Percentiles rank a stretch among this genome's conserved stretches.
Conservation (phyloP, 2,797 vertebrate genomes). For the Microcaecilia unicolor region DNA sequence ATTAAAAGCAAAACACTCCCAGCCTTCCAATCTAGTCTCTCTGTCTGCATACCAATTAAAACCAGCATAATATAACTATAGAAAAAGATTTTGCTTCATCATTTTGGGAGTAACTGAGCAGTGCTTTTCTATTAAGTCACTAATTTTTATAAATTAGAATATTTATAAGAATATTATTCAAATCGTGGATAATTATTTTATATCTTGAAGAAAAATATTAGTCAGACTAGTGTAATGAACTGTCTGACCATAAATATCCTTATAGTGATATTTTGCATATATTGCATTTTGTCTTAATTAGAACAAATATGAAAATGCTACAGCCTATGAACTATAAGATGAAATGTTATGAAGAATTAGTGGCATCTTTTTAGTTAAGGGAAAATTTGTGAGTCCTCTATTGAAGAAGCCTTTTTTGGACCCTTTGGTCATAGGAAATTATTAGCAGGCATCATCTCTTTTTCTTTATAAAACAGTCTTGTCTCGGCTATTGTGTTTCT, state of each 20-base stretch:
- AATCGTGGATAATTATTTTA: not conserved
- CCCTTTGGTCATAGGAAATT: too few relatives aligned
- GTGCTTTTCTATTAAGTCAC: constrained; percentile 1
- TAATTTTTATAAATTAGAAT: constrained; percentile 11
- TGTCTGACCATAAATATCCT: not conserved
- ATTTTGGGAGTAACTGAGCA: constrained; percentile 1
- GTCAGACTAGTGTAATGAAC: not conserved
- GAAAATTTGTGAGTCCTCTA: too few relatives aligned
- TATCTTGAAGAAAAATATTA: not conserved
- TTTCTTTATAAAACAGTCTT: too few relatives aligned
- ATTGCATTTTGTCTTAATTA: constrained; percentile 3
- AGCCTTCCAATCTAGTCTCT: constrained; percentile 18
- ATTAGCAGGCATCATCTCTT: too few relatives aligned
- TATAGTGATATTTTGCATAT: not conserved
- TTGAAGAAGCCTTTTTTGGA: too few relatives aligned
- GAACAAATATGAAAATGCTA: not conserved
- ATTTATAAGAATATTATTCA: constrained; percentile 1
- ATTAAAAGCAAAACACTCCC: constrained; percentile 13
- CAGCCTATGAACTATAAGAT: not conserved
- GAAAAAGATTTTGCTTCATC: constrained; percentile 7
- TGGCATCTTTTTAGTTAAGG: too few relatives aligned
- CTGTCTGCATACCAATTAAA: constrained; percentile 25
- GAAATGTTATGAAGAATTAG: too few relatives aligned
- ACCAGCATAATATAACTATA: constrained; percentile 3
- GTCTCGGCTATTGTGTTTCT: too few relatives aligned